Evolutionary conservation across 1,140 invertebrate genomes (phyloP), one percentile per base, ranked within the genome.

Genomic region (Drosophila pallidifrons): DNA sequence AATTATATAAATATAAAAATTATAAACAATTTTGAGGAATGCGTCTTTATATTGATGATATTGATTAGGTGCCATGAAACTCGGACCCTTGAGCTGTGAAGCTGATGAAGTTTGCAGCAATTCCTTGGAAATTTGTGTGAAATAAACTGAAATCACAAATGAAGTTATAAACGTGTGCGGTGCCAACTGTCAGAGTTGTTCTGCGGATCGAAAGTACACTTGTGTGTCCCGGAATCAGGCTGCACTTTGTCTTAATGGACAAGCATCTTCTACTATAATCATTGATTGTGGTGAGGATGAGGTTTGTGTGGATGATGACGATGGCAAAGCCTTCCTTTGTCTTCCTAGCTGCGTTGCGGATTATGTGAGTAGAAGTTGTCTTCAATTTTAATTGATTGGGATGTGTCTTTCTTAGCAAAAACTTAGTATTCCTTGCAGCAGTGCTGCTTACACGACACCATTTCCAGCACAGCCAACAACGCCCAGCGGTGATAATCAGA

Each of bases 201-300:
- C 41, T 0, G 25, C 8, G 2, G 8, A 3, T 1, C n/a, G 2
- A 1, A 30, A 28, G 1, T 88, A 64, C 54, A 74, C 77, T 10
- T 88, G 83, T 47, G 77, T 83, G 0, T 83, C 85, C 61, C 49
- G 16, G 4, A 75, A 64, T 2, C 63, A 89, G 54, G 82, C 11
- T 30, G 79, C 49, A 1, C 85, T 72, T 0, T 88, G 83, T 46
- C 25, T 72, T 5, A 28, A 13, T 10, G 64, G 59, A 5, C 2
- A 4, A 0, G 4, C 75, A 2, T 43, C 59, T 8, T 10, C 43
- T 2, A 51, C 15, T 0, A 20, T 51, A n/a, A 60, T 75, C 1
- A 60, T 67, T 20, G n/a, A 32, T 10, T 88, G 83, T 32, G 49
- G 3, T 0, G 5, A n/a, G 1, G 54, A 70, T 70, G 81, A 88